Base-by-base conservation (phyloP, 2,888 invertebrate genomes). In the Cistogaster globosa region DNA sequence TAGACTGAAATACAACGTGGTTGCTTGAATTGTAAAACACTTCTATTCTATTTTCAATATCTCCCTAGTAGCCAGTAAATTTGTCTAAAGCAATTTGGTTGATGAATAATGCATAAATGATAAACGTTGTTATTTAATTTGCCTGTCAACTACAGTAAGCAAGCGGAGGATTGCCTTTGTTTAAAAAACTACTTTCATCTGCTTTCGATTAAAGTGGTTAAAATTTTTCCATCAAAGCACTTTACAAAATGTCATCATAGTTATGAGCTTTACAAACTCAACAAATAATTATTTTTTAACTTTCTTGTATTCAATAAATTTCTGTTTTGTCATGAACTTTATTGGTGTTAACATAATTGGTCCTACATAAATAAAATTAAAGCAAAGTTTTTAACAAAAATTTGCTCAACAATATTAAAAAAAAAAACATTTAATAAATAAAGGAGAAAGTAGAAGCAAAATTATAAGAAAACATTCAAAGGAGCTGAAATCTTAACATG, bases 301-400 rank as follows among this genome's bases (percentile, higher is more conserved):
- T 3, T 26, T 57, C 8, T 42, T 57, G 38, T 57, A 69, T 57
- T 57, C 69, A 69, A 69, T 69, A 69, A 69, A 69, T 57, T 20
- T 42, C 36, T 26, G 12, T 14, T 7, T 32, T 20, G 12, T 32
- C 32, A 18, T 42, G 42, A 42, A 12, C 42, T 11, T 6, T 12
- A 42, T 42, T 42, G 42, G 12, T 12, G 12, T 42, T 42, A 12
- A 42, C 42, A 42, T 12, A 42, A 12, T 42, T 42, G 42, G 12
- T 12, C 12, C 11, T 12, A 12, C 7, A 12, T 12, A 42, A 0
- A 42, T 11, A 42, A 42, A 42, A 12, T 42, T 42, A 12, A 42
- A 42, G 12, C 1, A 12, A 42, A 42, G 42, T 42, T 42, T 42
- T 42, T 11, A 12, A 42, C 6, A 0, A 42, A 42, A 42, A 42